Base-by-base conservation (phyloP, 2,113 vertebrate genomes). In the Pipra filicauda region DNA sequence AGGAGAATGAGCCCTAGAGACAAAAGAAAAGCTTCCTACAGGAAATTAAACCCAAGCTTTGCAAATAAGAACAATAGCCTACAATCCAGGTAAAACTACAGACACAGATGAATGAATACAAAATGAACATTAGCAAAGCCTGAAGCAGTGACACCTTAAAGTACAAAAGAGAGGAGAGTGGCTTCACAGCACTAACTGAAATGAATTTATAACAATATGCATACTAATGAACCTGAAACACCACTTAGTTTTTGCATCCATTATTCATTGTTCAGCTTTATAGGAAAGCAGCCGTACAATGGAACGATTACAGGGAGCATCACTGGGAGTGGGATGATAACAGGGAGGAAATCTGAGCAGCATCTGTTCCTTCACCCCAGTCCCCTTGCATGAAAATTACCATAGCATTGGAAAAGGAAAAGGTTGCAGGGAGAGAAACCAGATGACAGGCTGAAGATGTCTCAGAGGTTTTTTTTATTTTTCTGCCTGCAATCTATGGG, bases 211-310 rank as follows among this genome's bases (percentile, higher is more conserved):
- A 96, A 94, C 93, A 95, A 94, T 96, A 93, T 93, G 96, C 95
- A 97, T 97, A 95, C 95, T 97, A 97, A 97, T 97, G 96, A 97
- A 97, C 96, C 95, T 96, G 96, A 96, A 97, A 96, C 12, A 6
- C 94, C 94, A 96, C 94, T 96, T 97, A 95, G 86, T 92, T 97
- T 95, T 97, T 95, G 91, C 96, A 97, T 97, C 96, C 96, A 97
- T 97, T 97, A 97, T 96, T 97, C 97, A 97, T 96, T 97, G 94
- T 96, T 96, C 90, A 70, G 96, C 91, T 89, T 95, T 96, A 93
- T 83, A 93, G 92, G 84, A 96, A 95, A 89, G 39, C 52, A 94
- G 84, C 59, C 21, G 1, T 94, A 96, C 95, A 97, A 97, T 92
- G 87, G 81, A 96, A 51, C 20, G 37, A 95, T 97, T 97, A 96